phyloP scores from a whole-genome alignment of 1,140 invertebrate genomes.

The Drosophila lacertosa region DNA sequence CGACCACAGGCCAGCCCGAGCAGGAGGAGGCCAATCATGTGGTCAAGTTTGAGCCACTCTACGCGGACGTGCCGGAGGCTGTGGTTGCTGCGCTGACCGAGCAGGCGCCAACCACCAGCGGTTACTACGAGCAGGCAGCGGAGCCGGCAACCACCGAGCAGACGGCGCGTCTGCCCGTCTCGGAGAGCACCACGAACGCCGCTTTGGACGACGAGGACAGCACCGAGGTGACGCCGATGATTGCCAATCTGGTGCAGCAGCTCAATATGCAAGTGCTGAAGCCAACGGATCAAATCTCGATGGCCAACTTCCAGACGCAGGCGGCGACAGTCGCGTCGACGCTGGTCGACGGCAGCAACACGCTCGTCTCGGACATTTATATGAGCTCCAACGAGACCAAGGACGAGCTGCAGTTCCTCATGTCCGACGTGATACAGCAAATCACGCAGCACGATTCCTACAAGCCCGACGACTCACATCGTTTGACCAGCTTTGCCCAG shows the following conservation, averaged over 20 bases:
- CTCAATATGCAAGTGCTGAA: slow-evolving; percentile 72
- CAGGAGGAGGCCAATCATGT: slow-evolving; percentile 36
- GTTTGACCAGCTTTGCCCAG: slow-evolving; percentile 70
- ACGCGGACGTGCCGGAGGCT: slow-evolving; percentile 49
- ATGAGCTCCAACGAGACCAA: slow-evolving; percentile 78
- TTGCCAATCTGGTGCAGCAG: slow-evolving; percentile 75
- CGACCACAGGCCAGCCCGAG: slow-evolving; percentile 34
- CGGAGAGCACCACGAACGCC: slow-evolving; percentile 50
- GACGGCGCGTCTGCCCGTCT: slow-evolving; percentile 46
- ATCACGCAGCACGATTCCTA: slow-evolving; percentile 51
- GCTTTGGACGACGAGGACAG: slow-evolving; percentile 42
- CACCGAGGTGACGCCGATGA: slow-evolving; percentile 63
- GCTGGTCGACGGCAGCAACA: slow-evolving; percentile 73
- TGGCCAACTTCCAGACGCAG: slow-evolving; percentile 83
- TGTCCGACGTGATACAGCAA: slow-evolving; percentile 78
- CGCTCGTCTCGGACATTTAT: slow-evolving; percentile 45
- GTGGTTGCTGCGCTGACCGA: slow-evolving; percentile 40
- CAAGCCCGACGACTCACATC: slow-evolving; percentile 51
- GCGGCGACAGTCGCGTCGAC: slow-evolving; percentile 83
- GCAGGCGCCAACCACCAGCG: slow-evolving; percentile 12
- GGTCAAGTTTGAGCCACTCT: slow-evolving; percentile 54
- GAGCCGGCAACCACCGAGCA: slow-evolving; percentile 43
- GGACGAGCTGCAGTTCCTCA: slow-evolving; percentile 74
- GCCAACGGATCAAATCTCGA: slow-evolving; percentile 76
- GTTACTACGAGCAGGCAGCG: slow-evolving; percentile 18